phyloP scores from a whole-genome alignment of 2,797 vertebrate genomes.

The Sebastolobus altivelis region DNA sequence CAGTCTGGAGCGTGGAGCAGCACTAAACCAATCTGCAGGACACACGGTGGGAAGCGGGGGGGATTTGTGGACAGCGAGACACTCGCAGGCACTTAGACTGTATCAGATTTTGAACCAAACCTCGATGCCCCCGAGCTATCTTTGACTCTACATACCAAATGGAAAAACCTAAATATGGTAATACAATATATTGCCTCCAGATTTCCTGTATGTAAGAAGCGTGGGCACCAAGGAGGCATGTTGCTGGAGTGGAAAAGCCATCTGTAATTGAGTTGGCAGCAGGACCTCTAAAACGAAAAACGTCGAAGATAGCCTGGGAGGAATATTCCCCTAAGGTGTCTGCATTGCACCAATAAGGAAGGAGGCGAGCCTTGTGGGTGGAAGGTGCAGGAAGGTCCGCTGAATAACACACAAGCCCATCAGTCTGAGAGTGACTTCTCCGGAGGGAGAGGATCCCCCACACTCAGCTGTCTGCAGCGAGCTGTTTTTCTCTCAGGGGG shows the following conservation, averaged over 20 bases:
- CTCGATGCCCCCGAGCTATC: constrained; percentile 14
- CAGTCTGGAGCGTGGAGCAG: constrained; percentile 54
- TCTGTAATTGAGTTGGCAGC: constrained; percentile 63
- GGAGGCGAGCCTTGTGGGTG: constrained; percentile 51
- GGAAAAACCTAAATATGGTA: constrained; percentile 52
- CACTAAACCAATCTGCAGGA: constrained; percentile 69
- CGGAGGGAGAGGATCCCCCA: constrained; percentile 63
- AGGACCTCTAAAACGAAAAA: constrained; percentile 42
- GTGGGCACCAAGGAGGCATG: constrained; percentile 41
- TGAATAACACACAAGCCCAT: constrained; percentile 65
- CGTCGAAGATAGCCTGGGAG: constrained; percentile 30
- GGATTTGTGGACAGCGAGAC: constrained; percentile 60
- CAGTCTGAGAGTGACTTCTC: constrained; percentile 68
- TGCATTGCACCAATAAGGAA: constrained; percentile 58
- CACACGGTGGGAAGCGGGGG: constrained; percentile 52
- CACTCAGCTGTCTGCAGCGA: constrained; percentile 60
- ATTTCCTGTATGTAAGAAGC: constrained; percentile 34
- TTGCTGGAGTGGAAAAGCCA: constrained; percentile 52
- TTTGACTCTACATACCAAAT: constrained; percentile 54
- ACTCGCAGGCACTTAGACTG: constrained; percentile 35
- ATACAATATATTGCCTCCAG: constrained; percentile 51
- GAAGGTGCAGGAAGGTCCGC: constrained; percentile 61
- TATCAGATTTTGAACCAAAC: neutral
- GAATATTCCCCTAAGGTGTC: constrained; percentile 52
- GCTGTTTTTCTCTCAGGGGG: constrained; percentile 73